Percentiles rank a stretch among this genome's conserved stretches.
Evolutionary conservation across 2,797 vertebrate species (phyloP).

Genomic region (Sebastes nivosus): DNA sequence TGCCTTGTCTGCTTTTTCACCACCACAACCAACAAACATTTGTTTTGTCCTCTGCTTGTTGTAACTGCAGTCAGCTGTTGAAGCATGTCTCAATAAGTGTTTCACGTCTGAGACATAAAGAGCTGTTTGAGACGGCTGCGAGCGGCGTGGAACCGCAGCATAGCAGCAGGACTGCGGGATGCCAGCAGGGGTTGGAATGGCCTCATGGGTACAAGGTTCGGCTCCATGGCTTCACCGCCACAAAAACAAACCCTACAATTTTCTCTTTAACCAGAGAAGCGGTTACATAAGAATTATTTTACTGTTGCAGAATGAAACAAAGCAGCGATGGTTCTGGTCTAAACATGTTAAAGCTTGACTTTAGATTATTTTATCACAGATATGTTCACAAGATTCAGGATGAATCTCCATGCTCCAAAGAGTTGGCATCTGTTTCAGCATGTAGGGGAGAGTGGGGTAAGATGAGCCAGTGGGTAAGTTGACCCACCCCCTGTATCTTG

Average conservation of each 20-base stretch:
- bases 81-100: constrained; percentile 30
- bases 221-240: constrained; percentile 17
- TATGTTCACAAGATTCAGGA: background rate
- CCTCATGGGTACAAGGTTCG: constrained; percentile 9
- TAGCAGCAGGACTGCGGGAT: constrained; percentile 24
- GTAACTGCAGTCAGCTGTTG: constrained; percentile 22
- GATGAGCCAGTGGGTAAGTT: too few relatives aligned
- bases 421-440: too few relatives aligned
- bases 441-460: too few relatives aligned
- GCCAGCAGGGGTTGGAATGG: constrained; percentile 41
- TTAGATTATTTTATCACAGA: background rate
- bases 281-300: constrained; percentile 27
- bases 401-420: background rate
- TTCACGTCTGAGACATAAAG: constrained; percentile 36
- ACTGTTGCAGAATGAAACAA: background rate
- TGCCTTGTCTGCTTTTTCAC: constrained; percentile 15
- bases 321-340: background rate
- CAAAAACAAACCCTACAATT: constrained; percentile 36
- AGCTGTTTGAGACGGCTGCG: background rate
- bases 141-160: background rate
- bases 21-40: constrained; percentile 45
- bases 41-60: constrained; percentile 40
- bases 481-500: too few relatives aligned
- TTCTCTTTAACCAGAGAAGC: constrained; percentile 16
- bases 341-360: background rate